Evolutionary conservation across 2,113 vertebrate species (phyloP), one percentile per base, ranked within the genome.

Genomic region (Ophiodon elongatus): DNA sequence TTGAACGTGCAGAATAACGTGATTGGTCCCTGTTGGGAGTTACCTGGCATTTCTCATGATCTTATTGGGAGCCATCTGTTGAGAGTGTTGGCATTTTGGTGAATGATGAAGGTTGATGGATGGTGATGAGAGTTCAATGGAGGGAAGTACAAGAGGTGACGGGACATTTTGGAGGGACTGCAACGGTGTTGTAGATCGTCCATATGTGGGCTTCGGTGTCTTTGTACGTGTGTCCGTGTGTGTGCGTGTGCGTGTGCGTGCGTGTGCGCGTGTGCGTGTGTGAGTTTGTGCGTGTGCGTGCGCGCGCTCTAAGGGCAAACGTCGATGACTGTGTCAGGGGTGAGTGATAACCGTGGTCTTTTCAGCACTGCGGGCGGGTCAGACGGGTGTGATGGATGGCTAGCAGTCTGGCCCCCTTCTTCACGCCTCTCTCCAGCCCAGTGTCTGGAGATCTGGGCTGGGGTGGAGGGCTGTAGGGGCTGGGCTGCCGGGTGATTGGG

Each of bases 331-430:
- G 85, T 93, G 91, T 94, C 92, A 94, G 86, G 87, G 92, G 91
- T 94, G 94, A 96, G 89, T 94, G 93, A 95, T 95, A 93, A 91
- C 90, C 85, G 73, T 89, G 91, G 91, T 93, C 89, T 93, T 92
- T 94, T 91, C 89, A 93, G 82, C 91, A 83, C 74, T 75, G 86
- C 29, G 17, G 88, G 87, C 80, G 88, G 90, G 90, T 92, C 93
- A 90, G 88, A 89, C 47, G 73, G 81, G 81, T 19, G 86, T 94
- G 94, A 96, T 94, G 92, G 90, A 94, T 95, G 91, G 90, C 85
- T 77, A 79, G 83, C 78, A 79, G 82, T 80, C 87, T 83, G 89
- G 85, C 73, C 85, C 84, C 82, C 83, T 73, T 84, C 85, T 66
- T 54, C 83, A 81, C 71, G 88, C 85, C 85, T 87, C 75, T 78